phyloP scores from a whole-genome alignment of 2,888 invertebrate genomes.

The Sphaerophoria taeniata region DNA sequence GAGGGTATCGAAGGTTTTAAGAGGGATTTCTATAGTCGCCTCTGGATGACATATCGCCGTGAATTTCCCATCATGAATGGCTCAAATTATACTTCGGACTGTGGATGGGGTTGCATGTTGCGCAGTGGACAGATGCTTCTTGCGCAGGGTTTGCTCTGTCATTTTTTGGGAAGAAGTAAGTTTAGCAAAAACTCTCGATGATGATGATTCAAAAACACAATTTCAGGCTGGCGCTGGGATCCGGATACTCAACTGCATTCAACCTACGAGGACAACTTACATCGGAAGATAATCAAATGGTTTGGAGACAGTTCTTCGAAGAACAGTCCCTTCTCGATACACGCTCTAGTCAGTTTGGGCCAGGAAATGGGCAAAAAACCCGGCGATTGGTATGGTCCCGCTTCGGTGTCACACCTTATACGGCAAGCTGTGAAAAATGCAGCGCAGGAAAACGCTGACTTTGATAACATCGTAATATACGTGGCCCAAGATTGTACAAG shows the following conservation, averaged over 20 bases:
- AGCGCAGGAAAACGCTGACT: constrained; percentile 89
- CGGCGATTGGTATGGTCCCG: constrained; percentile 97
- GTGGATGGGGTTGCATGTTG: constrained; percentile 96
- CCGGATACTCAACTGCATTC: constrained; percentile 87
- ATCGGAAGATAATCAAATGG: constrained; percentile 94
- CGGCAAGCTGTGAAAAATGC: constrained; percentile 90
- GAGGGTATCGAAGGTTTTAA: constrained; percentile 92
- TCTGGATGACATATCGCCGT: constrained; percentile 94
- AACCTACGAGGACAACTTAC: constrained; percentile 88
- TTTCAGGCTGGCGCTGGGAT: constrained; percentile 90
- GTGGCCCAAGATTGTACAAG: constrained; percentile 96
- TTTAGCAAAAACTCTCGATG: constrained; percentile 18
- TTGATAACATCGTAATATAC: constrained; percentile 91
- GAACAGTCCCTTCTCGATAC: constrained; percentile 93
- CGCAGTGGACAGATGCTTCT: constrained; percentile 96
- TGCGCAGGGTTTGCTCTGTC: constrained; percentile 92
- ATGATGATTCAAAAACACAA: neutral
- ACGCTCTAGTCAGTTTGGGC: constrained; percentile 91
- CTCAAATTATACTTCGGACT: constrained; percentile 92
- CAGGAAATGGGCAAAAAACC: constrained; percentile 91
- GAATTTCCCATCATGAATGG: constrained; percentile 93
- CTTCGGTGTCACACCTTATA: constrained; percentile 93
- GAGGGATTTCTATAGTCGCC: constrained; percentile 90
- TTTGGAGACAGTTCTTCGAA: constrained; percentile 93
- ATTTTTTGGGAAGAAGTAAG: constrained; percentile 91